Percentiles rank a stretch among this genome's conserved stretches.
phyloP scores from a whole-genome alignment of 2,797 vertebrate species.

The Hemitrygon akajei region DNA sequence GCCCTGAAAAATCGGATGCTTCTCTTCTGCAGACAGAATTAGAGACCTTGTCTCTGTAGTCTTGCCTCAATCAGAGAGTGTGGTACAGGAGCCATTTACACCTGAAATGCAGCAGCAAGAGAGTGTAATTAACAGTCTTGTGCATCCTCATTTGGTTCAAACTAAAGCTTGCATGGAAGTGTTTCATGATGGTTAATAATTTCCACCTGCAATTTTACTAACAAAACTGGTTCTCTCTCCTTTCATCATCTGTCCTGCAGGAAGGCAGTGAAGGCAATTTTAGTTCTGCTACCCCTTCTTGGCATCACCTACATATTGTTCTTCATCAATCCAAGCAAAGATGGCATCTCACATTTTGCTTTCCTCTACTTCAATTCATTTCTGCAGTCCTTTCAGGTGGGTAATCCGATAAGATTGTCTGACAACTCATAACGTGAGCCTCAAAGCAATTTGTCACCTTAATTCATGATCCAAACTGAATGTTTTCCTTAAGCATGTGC shows the following conservation, averaged over 20 bases:
- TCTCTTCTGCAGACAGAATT: not conserved
- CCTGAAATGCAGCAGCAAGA: not conserved
- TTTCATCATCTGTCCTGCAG: constrained; percentile 56
- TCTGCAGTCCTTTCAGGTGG: constrained; percentile 94
- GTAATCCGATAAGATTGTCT: constrained; percentile 21
- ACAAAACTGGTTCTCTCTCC: not conserved
- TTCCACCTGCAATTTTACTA: not conserved
- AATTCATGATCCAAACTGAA: not conserved
- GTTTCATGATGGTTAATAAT: not conserved
- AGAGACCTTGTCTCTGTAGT: not conserved
- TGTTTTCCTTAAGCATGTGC: not conserved
- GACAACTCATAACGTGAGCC: not conserved
- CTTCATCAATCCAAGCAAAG: constrained; percentile 91
- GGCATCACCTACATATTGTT: constrained; percentile 98
- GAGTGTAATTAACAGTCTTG: not conserved
- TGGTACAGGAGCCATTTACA: not conserved
- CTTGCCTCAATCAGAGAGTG: not conserved
- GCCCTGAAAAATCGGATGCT: too few species aligned
- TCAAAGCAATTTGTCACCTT: not conserved
- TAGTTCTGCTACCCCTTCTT: constrained; percentile 86
- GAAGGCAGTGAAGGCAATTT: constrained; percentile 91
- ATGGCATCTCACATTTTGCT: constrained; percentile 91
- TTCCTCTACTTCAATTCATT: constrained; percentile 99
- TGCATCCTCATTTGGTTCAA: not conserved
- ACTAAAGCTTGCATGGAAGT: not conserved